A percentile compares a stretch with the other conserved stretches of the same genome.
Conservation (phyloP, 2,888 invertebrate species). For the Metopia argyrocephala region DNA sequence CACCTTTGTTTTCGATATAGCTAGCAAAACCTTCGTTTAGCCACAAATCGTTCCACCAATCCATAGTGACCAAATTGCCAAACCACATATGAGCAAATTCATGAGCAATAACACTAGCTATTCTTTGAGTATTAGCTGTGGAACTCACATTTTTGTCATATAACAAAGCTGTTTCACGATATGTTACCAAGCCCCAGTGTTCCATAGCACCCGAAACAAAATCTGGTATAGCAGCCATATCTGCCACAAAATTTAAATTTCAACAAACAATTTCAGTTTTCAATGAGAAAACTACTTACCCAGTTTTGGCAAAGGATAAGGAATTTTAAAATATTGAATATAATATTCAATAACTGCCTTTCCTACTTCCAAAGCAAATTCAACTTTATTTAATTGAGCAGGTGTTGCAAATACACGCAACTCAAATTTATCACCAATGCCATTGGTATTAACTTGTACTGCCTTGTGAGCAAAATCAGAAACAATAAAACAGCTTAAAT, state of each 20-base stretch:
- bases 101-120: slow-evolving; percentile 91
- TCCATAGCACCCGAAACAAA: slow-evolving; percentile 91
- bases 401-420: slow-evolving; percentile 88
- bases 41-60: slow-evolving; percentile 97
- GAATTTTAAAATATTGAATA: slow-evolving; percentile 89
- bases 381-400: slow-evolving; percentile 87
- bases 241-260: slow-evolving; percentile 57
- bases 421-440: slow-evolving; percentile 82
- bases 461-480: slow-evolving; percentile 87
- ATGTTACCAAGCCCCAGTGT: slow-evolving; percentile 97
- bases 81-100: slow-evolving; percentile 98
- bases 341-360: slow-evolving; percentile 88
- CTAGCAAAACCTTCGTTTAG: slow-evolving; percentile 96
- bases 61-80: slow-evolving; percentile 93
- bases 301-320: slow-evolving; percentile 93
- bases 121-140: slow-evolving; percentile 85
- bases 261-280: not conserved
- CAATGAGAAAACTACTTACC: slow-evolving; percentile 80
- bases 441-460: slow-evolving; percentile 79
- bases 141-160: slow-evolving; percentile 87
- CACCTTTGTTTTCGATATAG: slow-evolving; percentile 91
- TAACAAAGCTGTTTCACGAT: slow-evolving; percentile 90
- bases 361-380: slow-evolving; percentile 87
- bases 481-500: slow-evolving; percentile 93
- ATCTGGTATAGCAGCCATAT: slow-evolving; percentile 78